Percentiles rank a stretch among this genome's conserved stretches.
Conservation (phyloP, 2,888 invertebrate species). For the Drosophila barbarae region DNA sequence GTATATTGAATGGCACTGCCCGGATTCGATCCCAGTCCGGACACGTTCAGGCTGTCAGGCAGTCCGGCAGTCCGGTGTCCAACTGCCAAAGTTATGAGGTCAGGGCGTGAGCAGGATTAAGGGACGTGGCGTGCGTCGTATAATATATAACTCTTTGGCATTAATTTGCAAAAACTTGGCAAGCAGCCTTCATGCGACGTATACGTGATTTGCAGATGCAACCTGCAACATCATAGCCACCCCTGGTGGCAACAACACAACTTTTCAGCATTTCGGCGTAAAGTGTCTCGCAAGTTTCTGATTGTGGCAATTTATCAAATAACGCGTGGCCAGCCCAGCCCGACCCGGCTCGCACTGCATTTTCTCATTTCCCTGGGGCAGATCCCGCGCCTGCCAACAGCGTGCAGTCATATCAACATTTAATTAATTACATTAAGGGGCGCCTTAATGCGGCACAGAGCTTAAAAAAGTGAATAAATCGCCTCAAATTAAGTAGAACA, state of each 20-base stretch:
- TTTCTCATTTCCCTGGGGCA: slow-evolving; percentile 18
- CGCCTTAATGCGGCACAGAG: slow-evolving; percentile 30
- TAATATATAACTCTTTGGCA: slow-evolving; percentile 58
- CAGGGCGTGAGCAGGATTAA: slow-evolving; percentile 57
- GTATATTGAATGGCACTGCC: slow-evolving; percentile 16
- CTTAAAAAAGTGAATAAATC: slow-evolving; percentile 62
- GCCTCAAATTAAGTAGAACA: slow-evolving; percentile 63
- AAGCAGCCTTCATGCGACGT: slow-evolving; percentile 39
- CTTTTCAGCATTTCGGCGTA: slow-evolving; percentile 33
- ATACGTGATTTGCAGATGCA: slow-evolving; percentile 58
- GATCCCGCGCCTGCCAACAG: slow-evolving; percentile 9
- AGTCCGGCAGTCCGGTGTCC: neutral
- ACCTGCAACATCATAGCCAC: slow-evolving; percentile 21
- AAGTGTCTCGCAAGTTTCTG: slow-evolving; percentile 49
- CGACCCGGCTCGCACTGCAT: slow-evolving; percentile 39
- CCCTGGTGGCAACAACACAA: neutral
- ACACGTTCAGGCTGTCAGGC: slow-evolving; percentile 33
- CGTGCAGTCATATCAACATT: slow-evolving; percentile 39
- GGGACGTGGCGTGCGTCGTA: slow-evolving; percentile 52
- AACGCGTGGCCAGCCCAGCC: slow-evolving; percentile 47
- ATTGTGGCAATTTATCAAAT: slow-evolving; percentile 64
- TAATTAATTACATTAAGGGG: slow-evolving; percentile 48
- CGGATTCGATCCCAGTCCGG: slow-evolving; percentile 31
- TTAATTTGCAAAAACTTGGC: slow-evolving; percentile 61
- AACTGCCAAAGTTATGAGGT: slow-evolving; percentile 56